Base-by-base conservation (phyloP, 2,113 vertebrate species). In the Hiodon tergisus region DNA sequence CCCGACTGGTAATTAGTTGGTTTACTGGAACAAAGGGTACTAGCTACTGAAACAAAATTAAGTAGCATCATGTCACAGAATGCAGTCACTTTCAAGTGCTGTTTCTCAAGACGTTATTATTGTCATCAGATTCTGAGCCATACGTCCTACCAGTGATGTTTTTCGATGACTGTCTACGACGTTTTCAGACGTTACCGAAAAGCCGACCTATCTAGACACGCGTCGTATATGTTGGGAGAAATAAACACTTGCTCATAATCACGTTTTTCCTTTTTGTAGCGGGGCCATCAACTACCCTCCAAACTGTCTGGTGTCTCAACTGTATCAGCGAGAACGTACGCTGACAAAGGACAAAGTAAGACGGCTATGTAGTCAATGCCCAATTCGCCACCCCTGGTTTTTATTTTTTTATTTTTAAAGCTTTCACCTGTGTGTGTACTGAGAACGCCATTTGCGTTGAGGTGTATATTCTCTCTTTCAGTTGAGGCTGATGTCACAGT, bases 401-500 rank as follows among this genome's bases (percentile, higher is more conserved):
- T 70, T 51, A 63, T 17, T 58, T 51, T 1, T 57, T 46, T 53
- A 57, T 16, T 46, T 7, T 62, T 10, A 4, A 14, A 4, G 4
- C 14, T 31, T 16, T 11, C 52, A 55, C 4, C 17, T 57, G 52
- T 6, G 11, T 4, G 8, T 57, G 52, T 7, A 62, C 6, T 67
- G 46, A 10, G 4, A 68, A n/a, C 2, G 69, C 6, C 14, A 54
- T 11, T 11, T 69, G 11, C 8, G n/a, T 13, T 74, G 5, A n/a
- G 10, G 5, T 50, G 46, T 10, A 47, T 55, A 17, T 53, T 17
- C 65, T 53, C 3, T 75, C 10, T 62, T 77, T 11, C 58, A 99
- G 97, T 96, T 60, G 97, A 99, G 80, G 95, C 96, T 0, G 97
- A 99, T 75, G 89, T 99, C 82, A 98, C 97, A 0, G 97, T 99